phyloP scores from a whole-genome alignment of 2,888 invertebrate genomes.

The Alentia gelatinosa region DNA sequence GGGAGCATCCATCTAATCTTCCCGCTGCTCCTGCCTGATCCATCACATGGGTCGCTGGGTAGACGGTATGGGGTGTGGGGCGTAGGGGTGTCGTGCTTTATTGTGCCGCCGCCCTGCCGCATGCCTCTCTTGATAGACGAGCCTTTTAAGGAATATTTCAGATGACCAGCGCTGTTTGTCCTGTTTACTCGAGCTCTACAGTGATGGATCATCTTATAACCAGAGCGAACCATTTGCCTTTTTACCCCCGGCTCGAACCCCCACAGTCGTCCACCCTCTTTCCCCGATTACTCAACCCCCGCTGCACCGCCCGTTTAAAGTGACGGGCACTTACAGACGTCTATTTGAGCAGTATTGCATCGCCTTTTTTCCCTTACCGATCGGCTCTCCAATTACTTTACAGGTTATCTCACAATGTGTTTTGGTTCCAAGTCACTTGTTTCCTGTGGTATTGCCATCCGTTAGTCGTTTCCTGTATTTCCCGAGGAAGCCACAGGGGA shows the following conservation, averaged over 20 bases:
- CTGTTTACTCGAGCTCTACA: not conserved
- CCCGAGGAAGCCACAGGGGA: not conserved
- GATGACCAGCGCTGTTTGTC: constrained; percentile 8
- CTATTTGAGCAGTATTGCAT: no score
- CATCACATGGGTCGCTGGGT: not conserved
- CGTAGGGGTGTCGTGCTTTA: not conserved
- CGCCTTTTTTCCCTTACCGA: no score
- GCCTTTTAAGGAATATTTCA: constrained; percentile 47
- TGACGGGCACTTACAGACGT: no score
- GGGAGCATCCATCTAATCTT: not conserved
- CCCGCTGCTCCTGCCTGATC: not conserved
- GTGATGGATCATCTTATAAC: not conserved
- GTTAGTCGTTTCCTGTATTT: not conserved
- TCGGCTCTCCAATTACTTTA: not conserved
- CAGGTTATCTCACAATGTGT: not conserved
- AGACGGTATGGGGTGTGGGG: not conserved
- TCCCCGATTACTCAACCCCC: not conserved
- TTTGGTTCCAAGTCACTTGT: not conserved
- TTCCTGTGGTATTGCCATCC: not conserved
- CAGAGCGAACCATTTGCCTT: not conserved
- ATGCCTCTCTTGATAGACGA: not conserved
- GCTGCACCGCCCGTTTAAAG: not conserved
- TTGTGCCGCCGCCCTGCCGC: not conserved
- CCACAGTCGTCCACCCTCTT: not conserved
- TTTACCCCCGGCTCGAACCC: not conserved